Percentiles rank a stretch among this genome's conserved stretches.
Conservation (phyloP, 2,113 vertebrate genomes). For the Sapajus apella region DNA sequence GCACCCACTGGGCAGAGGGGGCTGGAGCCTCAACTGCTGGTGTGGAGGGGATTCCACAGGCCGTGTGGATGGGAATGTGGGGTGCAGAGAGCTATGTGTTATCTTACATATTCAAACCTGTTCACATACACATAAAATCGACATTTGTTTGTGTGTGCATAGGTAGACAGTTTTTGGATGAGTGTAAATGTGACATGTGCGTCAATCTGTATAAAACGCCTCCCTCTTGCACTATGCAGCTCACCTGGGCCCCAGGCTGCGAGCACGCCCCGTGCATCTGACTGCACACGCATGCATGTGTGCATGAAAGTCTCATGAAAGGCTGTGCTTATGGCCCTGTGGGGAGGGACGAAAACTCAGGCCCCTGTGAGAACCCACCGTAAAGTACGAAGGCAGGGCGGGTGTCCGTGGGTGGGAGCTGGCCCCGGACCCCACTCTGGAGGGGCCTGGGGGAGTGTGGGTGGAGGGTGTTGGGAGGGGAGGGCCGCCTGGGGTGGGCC, state of each 20-base stretch:
- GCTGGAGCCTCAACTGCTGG: neutral
- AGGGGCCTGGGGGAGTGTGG: neutral
- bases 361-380: neutral
- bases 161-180: neutral
- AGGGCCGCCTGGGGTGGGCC: neutral
- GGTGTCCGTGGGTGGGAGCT: neutral
- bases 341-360: rapidly evolving
- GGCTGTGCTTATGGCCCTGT: neutral
- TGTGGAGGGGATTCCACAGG: neutral
- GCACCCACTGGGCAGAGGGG: too few relatives aligned
- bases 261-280: rapidly evolving
- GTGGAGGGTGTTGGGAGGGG: neutral
- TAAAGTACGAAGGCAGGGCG: neutral
- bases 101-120: rapidly evolving
- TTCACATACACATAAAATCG: neutral
- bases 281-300: too few relatives aligned
- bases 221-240: rapidly evolving
- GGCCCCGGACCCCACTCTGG: neutral
- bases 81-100: neutral
- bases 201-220: rapidly evolving
- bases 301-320: too few relatives aligned
- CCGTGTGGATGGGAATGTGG: too few relatives aligned
- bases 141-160: too few relatives aligned
- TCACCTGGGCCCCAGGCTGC: neutral
- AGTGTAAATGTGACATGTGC: too few relatives aligned